Evolutionary conservation across 2,888 invertebrate genomes (phyloP).

Genomic region (Ellobium chinense): DNA sequence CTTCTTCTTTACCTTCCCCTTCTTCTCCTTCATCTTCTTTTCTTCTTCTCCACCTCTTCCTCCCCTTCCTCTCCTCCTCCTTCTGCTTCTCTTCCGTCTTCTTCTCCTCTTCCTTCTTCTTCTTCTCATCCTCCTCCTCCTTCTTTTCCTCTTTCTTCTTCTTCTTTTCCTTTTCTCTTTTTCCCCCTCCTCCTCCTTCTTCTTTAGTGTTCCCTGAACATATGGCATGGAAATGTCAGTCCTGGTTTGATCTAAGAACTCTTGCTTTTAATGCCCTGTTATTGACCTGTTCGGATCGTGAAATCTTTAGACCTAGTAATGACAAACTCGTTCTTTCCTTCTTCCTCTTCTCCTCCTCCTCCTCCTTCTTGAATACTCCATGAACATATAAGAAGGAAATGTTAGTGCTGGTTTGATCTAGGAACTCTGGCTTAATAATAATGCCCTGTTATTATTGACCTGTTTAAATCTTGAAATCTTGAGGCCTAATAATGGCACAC

Average conservation of each 20-base stretch:
- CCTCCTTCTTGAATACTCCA: too few species aligned
- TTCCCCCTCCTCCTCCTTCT: neutral
- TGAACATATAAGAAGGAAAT: too few species aligned
- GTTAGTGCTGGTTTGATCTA: too few species aligned
- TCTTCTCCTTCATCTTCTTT: neutral
- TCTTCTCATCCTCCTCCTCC: neutral
- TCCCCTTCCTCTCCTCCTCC: neutral
- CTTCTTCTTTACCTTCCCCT: neutral
- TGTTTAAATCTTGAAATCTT: too few species aligned
- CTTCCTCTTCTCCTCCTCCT: neutral
- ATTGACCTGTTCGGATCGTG: neutral
- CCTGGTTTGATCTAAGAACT: neutral
- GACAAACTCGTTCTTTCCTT: neutral
- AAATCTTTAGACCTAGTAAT: too few species aligned
- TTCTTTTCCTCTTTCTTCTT: neutral
- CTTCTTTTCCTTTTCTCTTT: neutral
- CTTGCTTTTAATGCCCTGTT: neutral
- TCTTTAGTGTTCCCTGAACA: too few species aligned
- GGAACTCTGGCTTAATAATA: too few species aligned
- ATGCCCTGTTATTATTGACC: too few species aligned
- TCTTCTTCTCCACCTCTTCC: neutral
- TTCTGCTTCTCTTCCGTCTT: neutral
- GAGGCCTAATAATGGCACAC: too few species aligned
- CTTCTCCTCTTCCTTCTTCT: neutral
- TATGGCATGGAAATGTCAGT: too few species aligned